A percentile compares a stretch with the other conserved stretches of the same genome.
These are phyloP conservation scores for Nymphalis polychloros DNA, from an alignment of 2,888 invertebrate species.

Conservation along the genomic window DNA sequence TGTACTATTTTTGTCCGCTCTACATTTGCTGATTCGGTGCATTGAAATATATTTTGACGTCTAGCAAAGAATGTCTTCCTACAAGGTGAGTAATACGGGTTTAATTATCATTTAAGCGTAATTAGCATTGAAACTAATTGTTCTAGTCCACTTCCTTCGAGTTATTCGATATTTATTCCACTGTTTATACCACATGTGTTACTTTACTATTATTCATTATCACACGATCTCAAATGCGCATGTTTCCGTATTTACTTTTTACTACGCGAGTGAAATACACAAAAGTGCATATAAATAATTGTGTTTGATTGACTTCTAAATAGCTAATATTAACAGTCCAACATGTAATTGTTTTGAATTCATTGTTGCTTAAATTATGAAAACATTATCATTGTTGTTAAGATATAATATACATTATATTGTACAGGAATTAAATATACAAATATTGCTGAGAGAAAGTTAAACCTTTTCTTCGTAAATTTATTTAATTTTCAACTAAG, in stretches of 20 bases:
- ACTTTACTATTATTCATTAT: slow-evolving; percentile 19
- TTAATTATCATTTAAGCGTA: slow-evolving; percentile 32
- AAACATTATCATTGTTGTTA: not conserved
- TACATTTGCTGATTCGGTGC: slow-evolving; percentile 64
- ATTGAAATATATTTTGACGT: slow-evolving; percentile 76
- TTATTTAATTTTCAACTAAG: too few species aligned
- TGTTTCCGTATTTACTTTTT: slow-evolving; percentile 20
- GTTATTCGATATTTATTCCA: slow-evolving; percentile 23
- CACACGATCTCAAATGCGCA: slow-evolving; percentile 12
- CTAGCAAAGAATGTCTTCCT: slow-evolving; percentile 76
- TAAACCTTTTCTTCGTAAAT: too few species aligned
- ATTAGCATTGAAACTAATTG: slow-evolving; percentile 29
- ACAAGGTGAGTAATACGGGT: slow-evolving; percentile 58
- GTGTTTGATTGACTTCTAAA: too few species aligned
- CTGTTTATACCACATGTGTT: slow-evolving; percentile 25
- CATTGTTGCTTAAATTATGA: not conserved
- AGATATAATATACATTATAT: too few species aligned
- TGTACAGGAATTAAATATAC: too few species aligned
- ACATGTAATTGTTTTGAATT: not conserved
- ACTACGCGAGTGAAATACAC: not conserved
- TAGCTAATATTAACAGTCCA: not conserved
- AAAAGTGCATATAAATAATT: not conserved
- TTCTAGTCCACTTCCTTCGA: slow-evolving; percentile 24
- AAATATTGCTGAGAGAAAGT: too few species aligned
- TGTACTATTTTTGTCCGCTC: slow-evolving; percentile 79